These are phyloP conservation scores for Nerophis lumbriciformis DNA, from an alignment of 2,113 vertebrate genomes.

Conservation along the genomic window DNA sequence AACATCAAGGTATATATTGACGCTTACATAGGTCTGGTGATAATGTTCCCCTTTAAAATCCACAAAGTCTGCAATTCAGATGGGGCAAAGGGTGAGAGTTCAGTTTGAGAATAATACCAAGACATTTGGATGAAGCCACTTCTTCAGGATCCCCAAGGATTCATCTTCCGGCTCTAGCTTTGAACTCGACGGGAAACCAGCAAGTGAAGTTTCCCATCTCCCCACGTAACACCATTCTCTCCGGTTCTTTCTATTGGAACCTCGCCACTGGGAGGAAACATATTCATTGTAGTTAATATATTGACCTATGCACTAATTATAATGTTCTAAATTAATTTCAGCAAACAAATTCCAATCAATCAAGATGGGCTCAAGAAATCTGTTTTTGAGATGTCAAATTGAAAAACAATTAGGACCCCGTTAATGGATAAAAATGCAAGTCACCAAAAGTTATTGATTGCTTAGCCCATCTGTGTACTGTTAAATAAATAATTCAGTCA, in stretches of 20 bases:
- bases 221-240: slow-evolving; percentile 1
- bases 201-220: slow-evolving; percentile 38
- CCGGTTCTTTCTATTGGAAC: slow-evolving; percentile 8
- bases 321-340: too few species aligned
- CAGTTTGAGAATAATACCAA: slow-evolving; percentile 17
- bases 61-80: slow-evolving; percentile 3
- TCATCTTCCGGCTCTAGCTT: slow-evolving; percentile 32
- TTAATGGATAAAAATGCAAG: background rate
- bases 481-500: slow-evolving; percentile 51
- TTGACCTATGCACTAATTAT: background rate
- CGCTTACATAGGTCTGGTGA: too few species aligned
- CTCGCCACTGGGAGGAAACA: background rate
- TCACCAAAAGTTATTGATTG: background rate
- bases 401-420: background rate
- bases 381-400: background rate
- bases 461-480: slow-evolving; percentile 27
- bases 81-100: slow-evolving; percentile 2
- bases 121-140: slow-evolving; percentile 39
- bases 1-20: too few species aligned
- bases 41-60: too few species aligned
- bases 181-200: slow-evolving; percentile 38
- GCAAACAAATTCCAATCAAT: too few species aligned
- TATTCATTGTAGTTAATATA: background rate
- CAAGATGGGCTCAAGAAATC: too few species aligned
- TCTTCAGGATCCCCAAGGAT: slow-evolving; percentile 37